Base-by-base conservation (phyloP, 2,888 invertebrate genomes). In the Callinectes sapidus region DNA sequence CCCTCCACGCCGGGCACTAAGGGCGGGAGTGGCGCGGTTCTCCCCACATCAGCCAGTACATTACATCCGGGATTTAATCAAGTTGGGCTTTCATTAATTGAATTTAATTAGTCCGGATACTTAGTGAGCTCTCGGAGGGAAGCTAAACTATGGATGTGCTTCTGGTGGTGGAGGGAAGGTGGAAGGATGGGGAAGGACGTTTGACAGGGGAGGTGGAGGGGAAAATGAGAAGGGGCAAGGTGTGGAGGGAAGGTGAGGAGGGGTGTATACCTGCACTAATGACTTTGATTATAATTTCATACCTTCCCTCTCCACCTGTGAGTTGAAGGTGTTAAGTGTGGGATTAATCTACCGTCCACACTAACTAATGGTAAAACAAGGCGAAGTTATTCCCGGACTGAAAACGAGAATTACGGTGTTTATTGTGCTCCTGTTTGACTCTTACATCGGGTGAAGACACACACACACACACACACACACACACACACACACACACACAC, bases 21-120 rank as follows among this genome's bases (percentile, higher is more conserved):
- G 39, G 89, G 71, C 39, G 28, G 23, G 42, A 35, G 81, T 81
- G 16, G 81, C 32, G 32, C 81, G 66, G 23, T 10, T n/a, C 48
- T 16, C 1, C 86, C 85, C 91, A n/a, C 87, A 91, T 91, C 91
- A 66, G 28, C 48, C 71, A 28, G 71, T 66, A 87, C 87, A 54
- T 91, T 87, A 91, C 87, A 87, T 87, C 71, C 23, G 71, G 87
- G 87, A 91, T 71, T 91, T 91, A 91, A 91, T 91, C 91, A 91
- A 91, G 87, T 91, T 87, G 87, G 91, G 87, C 91, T 91, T 91
- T 87, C 87, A 91, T 91, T 91, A 91, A 91, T 87, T 91, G 91
- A 71, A 77, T 91, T 91, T 91, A 91, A 91, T 91, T 91, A 91
- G 91, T 42, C 87, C 28, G 87, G 87, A 87, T 91, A 87, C 87